A percentile compares a stretch with the other conserved stretches of the same genome.
Evolutionary conservation across 1,140 invertebrate genomes (phyloP).

Genomic region (Plectus sambesii): DNA sequence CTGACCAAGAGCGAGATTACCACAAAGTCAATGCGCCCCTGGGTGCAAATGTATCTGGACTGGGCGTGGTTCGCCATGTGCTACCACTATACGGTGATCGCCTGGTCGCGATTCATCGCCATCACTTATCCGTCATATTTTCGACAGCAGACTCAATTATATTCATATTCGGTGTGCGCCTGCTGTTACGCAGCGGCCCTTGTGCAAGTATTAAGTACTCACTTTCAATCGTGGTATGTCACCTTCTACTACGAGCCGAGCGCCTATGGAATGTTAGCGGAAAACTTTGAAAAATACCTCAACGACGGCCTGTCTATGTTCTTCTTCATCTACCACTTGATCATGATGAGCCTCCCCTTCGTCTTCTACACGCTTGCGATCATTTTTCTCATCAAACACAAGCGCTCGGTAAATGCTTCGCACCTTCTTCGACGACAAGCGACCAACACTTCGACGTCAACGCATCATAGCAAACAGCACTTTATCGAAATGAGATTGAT

Average conservation of each 20-base stretch:
- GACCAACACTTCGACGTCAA: no score
- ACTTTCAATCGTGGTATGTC: conserved; percentile 41
- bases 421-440: conserved; percentile 12
- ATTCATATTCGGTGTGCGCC: conserved; percentile 18
- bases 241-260: conserved; percentile 40
- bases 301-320: conserved; percentile 35
- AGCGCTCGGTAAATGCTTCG: not conserved
- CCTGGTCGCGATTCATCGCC: conserved; percentile 34
- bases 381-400: conserved; percentile 15
- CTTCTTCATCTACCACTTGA: conserved; percentile 35
- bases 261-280: conserved; percentile 36
- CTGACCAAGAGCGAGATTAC: conserved; percentile 35
- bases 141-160: conserved; percentile 14
- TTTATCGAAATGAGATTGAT: conserved; percentile 25
- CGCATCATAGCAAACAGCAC: no score
- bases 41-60: conserved; percentile 35
- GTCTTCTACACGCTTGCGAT: conserved; percentile 28
- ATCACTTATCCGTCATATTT: conserved; percentile 23
- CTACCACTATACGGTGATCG: conserved; percentile 32
- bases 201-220: conserved; percentile 34
- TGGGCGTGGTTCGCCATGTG: conserved; percentile 41
- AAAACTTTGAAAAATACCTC: conserved; percentile 34
- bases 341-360: conserved; percentile 35
- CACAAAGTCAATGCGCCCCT: conserved; percentile 18
- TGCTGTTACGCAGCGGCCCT: conserved; percentile 29